Evolutionary conservation across 2,888 invertebrate genomes (phyloP), one percentile per base, ranked within the genome.

Genomic region (Apodemia duryi): DNA sequence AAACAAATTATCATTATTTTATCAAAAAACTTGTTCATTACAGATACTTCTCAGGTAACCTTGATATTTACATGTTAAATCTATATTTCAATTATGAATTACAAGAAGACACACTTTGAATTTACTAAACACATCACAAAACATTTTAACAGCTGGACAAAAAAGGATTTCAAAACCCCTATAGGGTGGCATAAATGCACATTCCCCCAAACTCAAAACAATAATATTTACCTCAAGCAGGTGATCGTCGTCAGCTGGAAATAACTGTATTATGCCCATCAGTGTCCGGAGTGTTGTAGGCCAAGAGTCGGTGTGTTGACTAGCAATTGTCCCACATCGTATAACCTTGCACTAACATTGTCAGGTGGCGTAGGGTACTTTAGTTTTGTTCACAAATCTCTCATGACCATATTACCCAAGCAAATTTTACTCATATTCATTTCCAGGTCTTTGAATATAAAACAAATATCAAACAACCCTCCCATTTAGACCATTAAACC

Each of bases 251-350:
- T 76, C 80, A 75, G 82, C 86, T 89, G 88, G 88, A 88, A 89
- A 88, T 84, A 90, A 91, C 89, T 89, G 90, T 89, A 90, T 88
- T 86, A 89, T 90, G 91, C 91, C 90, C 91, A 76, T 88, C 87
- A 88, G 89, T 86, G 83, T 77, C 88, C 90, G 89, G 91, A 89
- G 89, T 91, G 89, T 88, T 82, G 83, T 78, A 84, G 89, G 90
- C 88, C 87, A 87, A 89, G 88, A 87, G 86, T 71, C 75, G 86
- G 86, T 86, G 88, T 88, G 88, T 85, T 88, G 87, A 84, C 86
- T 82, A 46, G 32, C 57, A 60, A 60, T 60, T 35, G 13, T 63
- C 63, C 63, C 67, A 49, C 57, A 61, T 51, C 29, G 2, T 60
- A 51, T 64, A 64, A 46, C 67, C 52, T 57, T 54, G 63, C 65